Evolutionary conservation across 2,888 invertebrate genomes (phyloP).

Genomic region (Drosophila nr. perissopoda): DNA sequence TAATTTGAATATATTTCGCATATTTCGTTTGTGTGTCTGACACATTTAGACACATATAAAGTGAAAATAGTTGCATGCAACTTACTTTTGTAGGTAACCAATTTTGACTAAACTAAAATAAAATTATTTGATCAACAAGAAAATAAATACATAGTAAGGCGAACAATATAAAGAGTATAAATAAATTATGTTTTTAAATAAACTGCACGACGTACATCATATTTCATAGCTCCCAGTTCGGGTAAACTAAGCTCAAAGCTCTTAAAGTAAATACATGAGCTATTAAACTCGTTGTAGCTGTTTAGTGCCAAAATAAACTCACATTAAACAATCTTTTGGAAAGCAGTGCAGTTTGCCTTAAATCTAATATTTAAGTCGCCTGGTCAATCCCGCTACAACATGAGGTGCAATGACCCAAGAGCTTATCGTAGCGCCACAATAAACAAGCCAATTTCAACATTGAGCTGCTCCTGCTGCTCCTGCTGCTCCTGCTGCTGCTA

Average conservation of each 20-base stretch:
- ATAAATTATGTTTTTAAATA: background rate
- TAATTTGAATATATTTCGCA: background rate
- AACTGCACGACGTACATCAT: background rate
- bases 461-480: constrained; percentile 29
- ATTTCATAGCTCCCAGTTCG: background rate
- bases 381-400: constrained; percentile 9
- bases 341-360: background rate
- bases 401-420: constrained; percentile 57
- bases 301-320: background rate
- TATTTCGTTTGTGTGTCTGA: background rate
- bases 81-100: background rate
- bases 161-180: background rate
- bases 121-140: background rate
- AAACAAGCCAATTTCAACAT: constrained; percentile 64
- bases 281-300: constrained; percentile 7
- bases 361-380: constrained; percentile 15
- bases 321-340: constrained; percentile 14
- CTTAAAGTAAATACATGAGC: background rate
- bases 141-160: background rate
- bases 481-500: constrained; percentile 9
- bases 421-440: constrained; percentile 62
- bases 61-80: background rate
- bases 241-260: background rate
- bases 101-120: background rate
- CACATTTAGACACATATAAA: background rate